Base-by-base conservation (phyloP, 1,140 invertebrate species). In the Pogonus chalceus region DNA sequence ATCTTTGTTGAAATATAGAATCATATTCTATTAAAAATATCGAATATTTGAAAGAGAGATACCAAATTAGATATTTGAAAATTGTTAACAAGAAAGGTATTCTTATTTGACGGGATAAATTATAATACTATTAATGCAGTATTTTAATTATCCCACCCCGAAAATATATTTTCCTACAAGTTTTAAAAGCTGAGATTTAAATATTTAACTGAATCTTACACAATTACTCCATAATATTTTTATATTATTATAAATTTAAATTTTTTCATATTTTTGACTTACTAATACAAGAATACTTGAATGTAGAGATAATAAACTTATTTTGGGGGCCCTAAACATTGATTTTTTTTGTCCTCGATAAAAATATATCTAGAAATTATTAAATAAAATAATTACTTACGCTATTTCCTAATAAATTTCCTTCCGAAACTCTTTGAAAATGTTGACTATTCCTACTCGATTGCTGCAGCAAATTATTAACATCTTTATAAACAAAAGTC, bases 211-310 rank as follows among this genome's bases (percentile, higher is more conserved):
- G n/a, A n/a, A 51, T 35, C 54, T 49, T n/a, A 52, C 53, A 20
- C 51, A 51, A 26, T 54, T 18, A 22, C 26, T 54, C 35, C 49
- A 31, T 23, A 39, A 50, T 14, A 56, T 55, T 26, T 55, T 26
- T 16, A 43, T 51, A 43, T 52, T 46, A 16, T 53, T 35, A 22
- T 51, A 10, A 47, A 49, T 47, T 10, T 54, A 47, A 47, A 23
- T 50, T 14, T 47, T 31, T 49, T 57, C 31, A 26, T 20, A 35
- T 23, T 55, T 20, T 49, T 58, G 14, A 23, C 46, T 24, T 74
- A 70, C 54, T 69, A 72, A 54, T 72, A 62, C 20, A 68, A 69
- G 23, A 68, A 52, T 12, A 23, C 24, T 23, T 56, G 43, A 3
- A 55, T 52, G 12, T 56, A 65, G 7, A 62, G 58, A 16, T 68